Conservation (phyloP, 2,113 vertebrate species). For the Chloroceryle aenea region DNA sequence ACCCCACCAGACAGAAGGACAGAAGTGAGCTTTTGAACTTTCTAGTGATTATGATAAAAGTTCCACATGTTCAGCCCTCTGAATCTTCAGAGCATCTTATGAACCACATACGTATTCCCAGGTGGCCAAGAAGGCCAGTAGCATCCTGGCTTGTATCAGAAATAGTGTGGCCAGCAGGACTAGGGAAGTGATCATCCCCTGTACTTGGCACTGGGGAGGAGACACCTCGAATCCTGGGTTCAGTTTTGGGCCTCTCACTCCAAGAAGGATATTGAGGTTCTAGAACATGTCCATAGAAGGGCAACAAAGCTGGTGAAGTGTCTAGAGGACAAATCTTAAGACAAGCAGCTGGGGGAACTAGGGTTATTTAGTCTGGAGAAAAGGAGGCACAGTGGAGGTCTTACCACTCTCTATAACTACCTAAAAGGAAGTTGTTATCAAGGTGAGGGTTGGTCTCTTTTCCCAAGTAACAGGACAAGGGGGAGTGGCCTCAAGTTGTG, state of each 20-base stretch:
- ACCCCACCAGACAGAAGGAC: background rate
- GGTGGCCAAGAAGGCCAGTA: background rate
- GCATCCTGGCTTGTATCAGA: background rate
- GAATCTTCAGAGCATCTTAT: background rate
- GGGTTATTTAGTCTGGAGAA: background rate
- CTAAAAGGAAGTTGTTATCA: no score
- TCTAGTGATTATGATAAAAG: background rate
- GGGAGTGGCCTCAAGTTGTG: background rate
- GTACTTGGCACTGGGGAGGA: background rate
- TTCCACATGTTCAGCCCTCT: background rate
- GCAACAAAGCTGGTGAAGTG: background rate
- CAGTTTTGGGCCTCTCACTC: background rate
- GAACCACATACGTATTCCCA: background rate
- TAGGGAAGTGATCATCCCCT: background rate
- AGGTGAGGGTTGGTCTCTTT: background rate
- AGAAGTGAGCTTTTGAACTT: conserved; percentile 1
- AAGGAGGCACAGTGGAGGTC: no score
- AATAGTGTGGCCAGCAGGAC: background rate
- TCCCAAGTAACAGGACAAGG: background rate
- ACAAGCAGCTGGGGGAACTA: background rate
- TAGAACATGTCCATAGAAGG: background rate
- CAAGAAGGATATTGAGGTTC: background rate
- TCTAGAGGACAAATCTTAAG: background rate
- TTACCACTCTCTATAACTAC: background rate
- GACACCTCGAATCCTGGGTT: background rate